phyloP scores from a whole-genome alignment of 2,888 invertebrate species.

The Phalangium opilio region DNA sequence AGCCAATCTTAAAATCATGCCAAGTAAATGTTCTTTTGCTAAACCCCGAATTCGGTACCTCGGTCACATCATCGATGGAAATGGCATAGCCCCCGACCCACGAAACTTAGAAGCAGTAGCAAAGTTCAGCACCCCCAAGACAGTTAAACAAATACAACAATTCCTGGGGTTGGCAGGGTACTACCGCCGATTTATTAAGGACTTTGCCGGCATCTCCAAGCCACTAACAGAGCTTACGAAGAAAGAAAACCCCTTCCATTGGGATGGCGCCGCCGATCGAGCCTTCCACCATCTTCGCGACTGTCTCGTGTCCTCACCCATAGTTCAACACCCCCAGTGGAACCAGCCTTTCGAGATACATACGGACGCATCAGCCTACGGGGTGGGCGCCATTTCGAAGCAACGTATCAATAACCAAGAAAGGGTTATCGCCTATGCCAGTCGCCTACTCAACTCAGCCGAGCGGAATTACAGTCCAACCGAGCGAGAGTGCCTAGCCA shows the following conservation, averaged over 20 bases:
- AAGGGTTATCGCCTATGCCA: no score
- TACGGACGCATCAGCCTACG: no score
- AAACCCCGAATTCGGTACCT: constrained; percentile 6
- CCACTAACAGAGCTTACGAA: constrained; percentile 3
- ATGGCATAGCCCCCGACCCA: background rate
- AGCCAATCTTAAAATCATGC: constrained; percentile 6
- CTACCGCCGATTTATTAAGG: constrained; percentile 1
- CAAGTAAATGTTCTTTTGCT: constrained; percentile 18
- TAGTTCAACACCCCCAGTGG: background rate
- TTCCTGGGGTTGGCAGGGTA: constrained; percentile 2
- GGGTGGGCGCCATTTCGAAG: background rate
- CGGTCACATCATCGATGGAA: background rate
- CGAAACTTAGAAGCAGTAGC: background rate
- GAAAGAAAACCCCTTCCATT: background rate
- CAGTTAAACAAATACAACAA: background rate
- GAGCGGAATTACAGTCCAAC: background rate
- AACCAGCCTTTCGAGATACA: no score
- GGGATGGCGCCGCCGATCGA: background rate
- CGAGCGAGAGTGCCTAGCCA: constrained; percentile 28
- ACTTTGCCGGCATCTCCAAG: background rate
- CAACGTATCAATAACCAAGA: no score
- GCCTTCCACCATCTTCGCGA: background rate
- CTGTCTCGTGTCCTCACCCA: background rate
- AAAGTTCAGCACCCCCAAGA: background rate
- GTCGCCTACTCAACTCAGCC: no score